Evolutionary conservation across 2,113 vertebrate genomes (phyloP), one percentile per base, ranked within the genome.

Genomic region (Xenopus laevis): DNA sequence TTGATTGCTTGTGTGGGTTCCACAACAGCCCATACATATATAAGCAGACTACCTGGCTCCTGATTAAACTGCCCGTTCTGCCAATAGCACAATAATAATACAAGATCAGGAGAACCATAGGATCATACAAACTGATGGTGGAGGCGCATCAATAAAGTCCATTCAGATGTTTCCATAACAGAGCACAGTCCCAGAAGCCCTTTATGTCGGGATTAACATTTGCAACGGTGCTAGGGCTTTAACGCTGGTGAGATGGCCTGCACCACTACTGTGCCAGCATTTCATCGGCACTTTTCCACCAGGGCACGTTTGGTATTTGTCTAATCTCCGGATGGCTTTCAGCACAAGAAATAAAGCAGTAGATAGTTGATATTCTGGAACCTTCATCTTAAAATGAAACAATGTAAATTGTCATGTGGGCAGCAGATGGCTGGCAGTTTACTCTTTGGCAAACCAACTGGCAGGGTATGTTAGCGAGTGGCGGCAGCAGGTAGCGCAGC

Each of bases 341-440:
- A 87, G 81, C 84, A 58, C 55, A 78, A 88, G 23, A 27, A 27
- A 27, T 27, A 75, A 83, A 84, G 12, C 52, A 47, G 86, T 87
- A 80, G 86, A 82, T 88, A 87, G 85, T 92, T 91, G 88, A 85
- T 90, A 91, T 90, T 90, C 91, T 57, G 83, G 87, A 91, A 86
- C 88, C 87, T 85, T 87, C 89, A 91, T 90, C 89, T 90, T 90
- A 89, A 89, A 89, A 90, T 82, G 89, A 92, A 94, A 92, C 92
- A 91, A 94, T 94, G 90, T 89, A 90, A 91, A 92, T 91, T 90
- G 88, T 90, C 92, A 87, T 92, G 89, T 78, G 86, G 85, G 82
- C 84, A 90, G 92, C 93, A 95, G 93, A 95, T 94, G 93, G 93
- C 89, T 92, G 92, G 92, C 92, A 93, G 90, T 87, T 88, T 88